Evolutionary conservation across 2,113 vertebrate species (phyloP), one percentile per base, ranked within the genome.

Genomic region (Cryptotis parvus): DNA sequence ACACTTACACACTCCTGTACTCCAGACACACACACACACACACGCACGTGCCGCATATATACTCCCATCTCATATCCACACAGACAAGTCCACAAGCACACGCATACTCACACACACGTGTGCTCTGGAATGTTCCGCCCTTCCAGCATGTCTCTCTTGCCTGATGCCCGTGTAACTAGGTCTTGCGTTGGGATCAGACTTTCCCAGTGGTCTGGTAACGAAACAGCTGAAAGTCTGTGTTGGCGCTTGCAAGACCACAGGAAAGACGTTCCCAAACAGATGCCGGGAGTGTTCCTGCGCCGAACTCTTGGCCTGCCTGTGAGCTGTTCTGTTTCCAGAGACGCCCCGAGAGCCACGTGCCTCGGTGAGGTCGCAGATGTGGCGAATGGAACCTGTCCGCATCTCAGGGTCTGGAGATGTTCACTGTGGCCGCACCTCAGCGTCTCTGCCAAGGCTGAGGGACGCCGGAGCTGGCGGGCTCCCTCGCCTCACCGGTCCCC

Each of bases 191-290:
- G 81, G 77, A 63, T 82, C 35, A 84, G 70, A 76, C 65, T 84
- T 84, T 92, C 45, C 80, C 79, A 77, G 88, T 75, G 72, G 73
- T 52, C n/a, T 6, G 45, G 72, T 88, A 90, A 93, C 77, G 84
- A 94, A 81, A 74, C 95, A 94, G 88, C 81, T 68, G 94, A 89
- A 33, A 72, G 43, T 91, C 91, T 96, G 82, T 91, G 93, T 83
- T 86, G 93, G 91, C 77, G 92, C 85, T 49, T 27, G 72, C 75
- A 90, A n/a, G 43, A 37, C 93, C 85, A n/a, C 75, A 94, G 66
- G 66, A 88, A 94, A 95, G 58, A 29, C 29, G 87, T 39, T 74
- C 94, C 95, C 75, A 91, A 91, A 84, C 63, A 81, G 82, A 41
- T 10, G 3, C 55, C 5, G 29, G 52, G 74, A 80, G 35, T 0